Percentiles rank a stretch among this genome's conserved stretches.
phyloP scores from a whole-genome alignment of 2,113 vertebrate genomes.

The Passer montanus region DNA sequence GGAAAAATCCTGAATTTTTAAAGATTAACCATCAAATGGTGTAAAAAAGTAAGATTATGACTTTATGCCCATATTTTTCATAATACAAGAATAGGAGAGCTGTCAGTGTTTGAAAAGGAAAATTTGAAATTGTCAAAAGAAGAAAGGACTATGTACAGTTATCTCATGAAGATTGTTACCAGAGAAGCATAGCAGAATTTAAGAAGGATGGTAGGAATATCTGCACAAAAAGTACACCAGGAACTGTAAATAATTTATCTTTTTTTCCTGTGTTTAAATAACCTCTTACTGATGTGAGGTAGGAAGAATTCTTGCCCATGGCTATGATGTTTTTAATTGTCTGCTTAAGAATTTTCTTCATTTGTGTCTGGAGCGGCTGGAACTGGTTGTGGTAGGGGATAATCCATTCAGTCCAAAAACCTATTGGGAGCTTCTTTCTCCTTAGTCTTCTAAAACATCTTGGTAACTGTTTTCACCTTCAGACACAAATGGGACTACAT shows the following conservation, averaged over 20 bases:
- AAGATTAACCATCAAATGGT: not conserved
- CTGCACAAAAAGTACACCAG: not conserved
- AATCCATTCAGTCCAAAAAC: not conserved
- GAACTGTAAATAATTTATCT: not conserved
- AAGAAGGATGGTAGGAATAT: not conserved
- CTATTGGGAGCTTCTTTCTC: not conserved
- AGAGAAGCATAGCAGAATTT: not conserved
- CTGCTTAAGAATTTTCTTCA: not conserved
- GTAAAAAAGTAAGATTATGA: not conserved
- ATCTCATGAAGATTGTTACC: not conserved
- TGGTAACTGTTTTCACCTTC: not conserved
- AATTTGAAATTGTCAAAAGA: not conserved
- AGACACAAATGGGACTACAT: not conserved
- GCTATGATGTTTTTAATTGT: not conserved
- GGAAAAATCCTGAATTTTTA: not conserved
- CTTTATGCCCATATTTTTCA: not conserved
- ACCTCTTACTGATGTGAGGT: not conserved
- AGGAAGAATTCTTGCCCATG: not conserved
- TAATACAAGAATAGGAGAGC: not conserved
- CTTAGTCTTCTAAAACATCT: not conserved
- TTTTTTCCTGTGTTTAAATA: not conserved
- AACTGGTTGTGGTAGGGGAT: not conserved
- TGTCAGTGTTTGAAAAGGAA: not conserved
- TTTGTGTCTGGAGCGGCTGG: not conserved
- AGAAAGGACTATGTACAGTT: not conserved